Percentiles rank a stretch among this genome's conserved stretches.
Conservation (phyloP, 2,888 invertebrate species). For the Oasisia sp. region DNA sequence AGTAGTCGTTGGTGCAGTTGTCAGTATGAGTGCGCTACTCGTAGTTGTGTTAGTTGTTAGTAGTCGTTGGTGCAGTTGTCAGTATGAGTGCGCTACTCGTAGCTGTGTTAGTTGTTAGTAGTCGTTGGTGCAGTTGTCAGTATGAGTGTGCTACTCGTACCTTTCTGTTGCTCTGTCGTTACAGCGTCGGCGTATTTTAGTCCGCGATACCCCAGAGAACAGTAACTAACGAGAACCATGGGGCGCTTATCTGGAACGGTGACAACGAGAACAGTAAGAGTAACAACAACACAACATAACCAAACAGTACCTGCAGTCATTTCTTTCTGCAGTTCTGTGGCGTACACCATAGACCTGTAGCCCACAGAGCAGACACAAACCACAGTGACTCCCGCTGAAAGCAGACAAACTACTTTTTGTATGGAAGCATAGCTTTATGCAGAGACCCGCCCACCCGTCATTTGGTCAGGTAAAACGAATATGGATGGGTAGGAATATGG, state of each 20-base stretch:
- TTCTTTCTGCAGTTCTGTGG: not conserved
- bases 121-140: not conserved
- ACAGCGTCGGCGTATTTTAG: constrained; percentile 46
- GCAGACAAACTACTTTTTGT: not conserved
- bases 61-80: not conserved
- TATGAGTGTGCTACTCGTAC: not conserved
- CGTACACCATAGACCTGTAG: not conserved
- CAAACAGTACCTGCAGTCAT: not conserved
- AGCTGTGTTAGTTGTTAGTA: too few species aligned
- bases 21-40: too few species aligned
- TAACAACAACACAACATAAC: not conserved
- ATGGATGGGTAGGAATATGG: too few species aligned
- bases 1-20: too few species aligned
- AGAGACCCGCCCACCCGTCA: too few species aligned
- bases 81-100: too few species aligned
- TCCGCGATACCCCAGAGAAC: constrained; percentile 60
- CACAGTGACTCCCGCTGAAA: not conserved
- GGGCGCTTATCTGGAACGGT: not conserved
- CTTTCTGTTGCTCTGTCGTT: constrained; percentile 5
- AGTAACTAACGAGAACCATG: constrained; percentile 55
- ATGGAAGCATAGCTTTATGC: too few species aligned
- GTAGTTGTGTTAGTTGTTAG: too few species aligned
- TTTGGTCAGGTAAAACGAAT: too few species aligned
- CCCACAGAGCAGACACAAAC: not conserved
- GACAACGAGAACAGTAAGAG: not conserved